Percentiles rank a stretch among this genome's conserved stretches.
phyloP scores from a whole-genome alignment of 2,888 invertebrate genomes.

The Sarcophaga caerulescens region DNA sequence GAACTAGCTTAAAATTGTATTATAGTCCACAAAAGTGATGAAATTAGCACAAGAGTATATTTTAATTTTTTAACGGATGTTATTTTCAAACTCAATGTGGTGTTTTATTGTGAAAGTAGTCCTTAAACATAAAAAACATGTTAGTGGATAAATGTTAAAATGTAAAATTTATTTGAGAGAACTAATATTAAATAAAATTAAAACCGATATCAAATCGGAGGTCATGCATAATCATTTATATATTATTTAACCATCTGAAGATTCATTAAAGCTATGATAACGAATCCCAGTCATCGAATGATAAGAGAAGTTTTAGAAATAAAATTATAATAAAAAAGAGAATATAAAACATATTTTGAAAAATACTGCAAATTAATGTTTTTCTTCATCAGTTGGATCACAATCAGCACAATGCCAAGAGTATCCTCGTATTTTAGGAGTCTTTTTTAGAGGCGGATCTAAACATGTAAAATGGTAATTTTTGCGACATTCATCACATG shows the following conservation, averaged over 20 bases:
- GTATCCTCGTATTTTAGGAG: constrained; percentile 95
- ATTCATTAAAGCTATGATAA: constrained; percentile 44
- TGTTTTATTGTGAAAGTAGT: constrained; percentile 38
- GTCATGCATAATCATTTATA: constrained; percentile 59
- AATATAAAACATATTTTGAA: constrained; percentile 16
- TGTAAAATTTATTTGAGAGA: constrained; percentile 65
- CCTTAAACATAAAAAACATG: constrained; percentile 46
- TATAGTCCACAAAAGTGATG: no score
- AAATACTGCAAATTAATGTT: constrained; percentile 70
- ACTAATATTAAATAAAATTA: constrained; percentile 65
- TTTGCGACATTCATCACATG: constrained; percentile 95
- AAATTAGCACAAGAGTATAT: not conserved
- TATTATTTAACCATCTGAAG: constrained; percentile 45
- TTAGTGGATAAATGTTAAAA: constrained; percentile 54
- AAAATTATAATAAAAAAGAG: constrained; percentile 38
- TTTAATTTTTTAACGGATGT: not conserved
- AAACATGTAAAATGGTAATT: constrained; percentile 96
- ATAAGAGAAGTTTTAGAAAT: constrained; percentile 35
- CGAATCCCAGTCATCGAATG: constrained; percentile 55
- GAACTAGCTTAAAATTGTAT: no score
- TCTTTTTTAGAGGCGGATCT: constrained; percentile 96
- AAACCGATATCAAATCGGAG: constrained; percentile 64
- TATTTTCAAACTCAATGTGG: constrained; percentile 41
- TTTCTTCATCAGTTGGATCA: constrained; percentile 88
- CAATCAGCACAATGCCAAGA: constrained; percentile 98